Conservation (phyloP, 2,797 vertebrate species). For the Momotus momota region DNA sequence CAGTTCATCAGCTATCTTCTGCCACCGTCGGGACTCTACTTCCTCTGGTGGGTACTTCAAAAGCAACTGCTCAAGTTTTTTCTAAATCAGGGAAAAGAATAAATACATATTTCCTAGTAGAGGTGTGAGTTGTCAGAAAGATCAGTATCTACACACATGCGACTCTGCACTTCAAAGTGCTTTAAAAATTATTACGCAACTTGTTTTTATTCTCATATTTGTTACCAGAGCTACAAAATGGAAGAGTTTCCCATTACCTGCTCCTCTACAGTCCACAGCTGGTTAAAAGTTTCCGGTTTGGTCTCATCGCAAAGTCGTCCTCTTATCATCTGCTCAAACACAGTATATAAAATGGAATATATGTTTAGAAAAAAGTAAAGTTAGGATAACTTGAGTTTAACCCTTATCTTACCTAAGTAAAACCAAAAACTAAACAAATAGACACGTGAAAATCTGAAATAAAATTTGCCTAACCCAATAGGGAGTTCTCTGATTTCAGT, state of each 20-base stretch:
- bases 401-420: neutral
- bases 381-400: neutral
- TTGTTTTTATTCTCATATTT: neutral
- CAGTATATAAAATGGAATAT: constrained; percentile 26
- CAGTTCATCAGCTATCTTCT: constrained; percentile 97
- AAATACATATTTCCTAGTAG: neutral
- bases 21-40: constrained; percentile 95
- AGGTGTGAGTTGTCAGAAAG: neutral
- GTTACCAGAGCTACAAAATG: neutral
- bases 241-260: constrained; percentile 84
- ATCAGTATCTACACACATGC: neutral
- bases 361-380: constrained; percentile 48
- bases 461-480: neutral
- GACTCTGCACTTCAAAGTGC: neutral
- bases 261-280: constrained; percentile 97
- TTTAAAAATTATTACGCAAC: neutral
- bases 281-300: constrained; percentile 98
- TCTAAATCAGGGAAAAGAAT: constrained; percentile 76
- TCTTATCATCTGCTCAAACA: constrained; percentile 90
- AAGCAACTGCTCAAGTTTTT: constrained; percentile 96
- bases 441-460: neutral
- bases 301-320: constrained; percentile 93
- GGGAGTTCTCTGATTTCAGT: neutral
- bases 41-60: constrained; percentile 97
- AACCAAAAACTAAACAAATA: neutral